A percentile compares a stretch with the other conserved stretches of the same genome.
Conservation (phyloP, 2,888 invertebrate species). For the Cephus runcator region DNA sequence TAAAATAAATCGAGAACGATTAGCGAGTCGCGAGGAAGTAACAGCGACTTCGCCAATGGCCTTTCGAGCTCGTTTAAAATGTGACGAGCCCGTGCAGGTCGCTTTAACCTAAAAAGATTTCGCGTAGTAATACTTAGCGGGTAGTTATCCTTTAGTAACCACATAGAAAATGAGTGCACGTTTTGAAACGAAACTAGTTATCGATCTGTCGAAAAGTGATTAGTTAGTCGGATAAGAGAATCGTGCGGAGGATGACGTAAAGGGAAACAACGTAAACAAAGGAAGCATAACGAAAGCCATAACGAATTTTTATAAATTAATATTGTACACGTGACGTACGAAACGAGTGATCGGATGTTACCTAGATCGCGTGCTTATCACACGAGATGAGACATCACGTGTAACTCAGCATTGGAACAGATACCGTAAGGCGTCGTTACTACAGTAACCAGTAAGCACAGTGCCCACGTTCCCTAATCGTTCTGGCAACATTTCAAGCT, state of each 20-base stretch:
- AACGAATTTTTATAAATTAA: not conserved
- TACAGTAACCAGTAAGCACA: not conserved
- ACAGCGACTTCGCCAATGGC: not conserved
- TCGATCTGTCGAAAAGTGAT: not conserved
- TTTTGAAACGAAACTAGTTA: not conserved
- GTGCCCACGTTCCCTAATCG: conserved; percentile 28
- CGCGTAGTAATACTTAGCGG: not conserved
- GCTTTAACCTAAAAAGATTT: not conserved
- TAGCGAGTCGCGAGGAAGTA: not conserved
- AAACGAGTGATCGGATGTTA: not conserved
- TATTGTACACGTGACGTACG: not conserved
- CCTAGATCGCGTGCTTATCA: not conserved
- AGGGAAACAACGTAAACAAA: not conserved
- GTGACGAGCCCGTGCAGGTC: not conserved
- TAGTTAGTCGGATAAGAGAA: not conserved
- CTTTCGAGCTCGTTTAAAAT: not conserved
- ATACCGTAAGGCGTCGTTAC: not conserved
- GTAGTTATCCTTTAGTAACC: not conserved
- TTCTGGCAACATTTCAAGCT: conserved; percentile 47
- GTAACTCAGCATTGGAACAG: not conserved
- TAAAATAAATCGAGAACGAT: not conserved
- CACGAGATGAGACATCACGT: not conserved
- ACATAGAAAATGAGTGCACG: not conserved
- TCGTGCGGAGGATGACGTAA: not conserved
- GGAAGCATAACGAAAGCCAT: not conserved